Evolutionary conservation across 1,140 invertebrate genomes (phyloP), one percentile per base, ranked within the genome.

Genomic region (Agrilus planipennis): DNA sequence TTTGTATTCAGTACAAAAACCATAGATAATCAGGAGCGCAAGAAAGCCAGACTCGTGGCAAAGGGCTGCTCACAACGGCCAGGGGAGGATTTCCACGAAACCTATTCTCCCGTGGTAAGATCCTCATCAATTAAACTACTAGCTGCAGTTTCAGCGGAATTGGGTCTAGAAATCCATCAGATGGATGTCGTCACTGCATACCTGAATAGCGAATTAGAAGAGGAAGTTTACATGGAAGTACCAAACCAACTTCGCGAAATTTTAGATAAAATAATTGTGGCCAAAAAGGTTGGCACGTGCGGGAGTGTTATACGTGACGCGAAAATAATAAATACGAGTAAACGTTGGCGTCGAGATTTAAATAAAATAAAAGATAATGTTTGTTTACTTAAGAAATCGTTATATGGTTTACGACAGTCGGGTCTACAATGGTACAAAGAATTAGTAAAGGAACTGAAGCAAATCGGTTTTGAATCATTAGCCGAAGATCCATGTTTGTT

Each of bases 21-120:
- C n/a, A n/a, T n/a, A n/a, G n/a, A n/a, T n/a, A n/a, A n/a, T n/a
- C n/a, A n/a, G n/a, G n/a, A n/a, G n/a, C 42, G 39, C 41, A 55
- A 52, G 30, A 69, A 65, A 44, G 62, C 65, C 19, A 35, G 61
- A 18, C 47, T 65, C 28, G 60, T 65, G 14, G 61, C 52, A 16
- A 51, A 52, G 44, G 61, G 60, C 4, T 64, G 38, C 42, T 34
- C 34, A 7, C 55, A 60, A 44, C 49, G 47, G 35, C 30, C 42
- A 17, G 56, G 54, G 6, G 46, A 60, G 9, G 55, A 64, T 45
- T 62, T 50, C 44, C 7, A 47, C 18, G 59, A 64, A 41, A 58
- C 52, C 1, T 61, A 49, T 50, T 34, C 61, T 27, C 57, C 62
- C 9, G 54, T 62, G 29, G 50, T 42, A 17, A n/a, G 40, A 50